phyloP scores from a whole-genome alignment of 2,888 invertebrate genomes.

The Acleris holmiana region DNA sequence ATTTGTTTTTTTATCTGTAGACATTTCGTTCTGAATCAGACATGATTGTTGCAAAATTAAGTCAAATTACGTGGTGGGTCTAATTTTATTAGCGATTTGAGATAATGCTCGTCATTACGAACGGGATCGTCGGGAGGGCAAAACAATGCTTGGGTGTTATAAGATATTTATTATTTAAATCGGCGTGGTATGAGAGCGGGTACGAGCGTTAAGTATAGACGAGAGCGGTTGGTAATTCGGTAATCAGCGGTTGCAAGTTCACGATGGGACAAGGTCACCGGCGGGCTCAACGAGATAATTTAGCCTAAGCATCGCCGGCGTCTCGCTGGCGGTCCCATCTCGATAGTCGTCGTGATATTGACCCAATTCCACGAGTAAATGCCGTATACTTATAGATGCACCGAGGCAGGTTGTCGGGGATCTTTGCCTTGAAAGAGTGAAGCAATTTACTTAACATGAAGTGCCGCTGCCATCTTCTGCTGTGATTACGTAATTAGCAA shows the following conservation, averaged over 20 bases:
- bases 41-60: slow-evolving; percentile 76
- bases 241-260: slow-evolving; percentile 77
- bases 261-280: slow-evolving; percentile 72
- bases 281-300: slow-evolving; percentile 65
- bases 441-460: neutral
- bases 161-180: slow-evolving; percentile 84
- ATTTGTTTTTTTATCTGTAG: slow-evolving; percentile 56
- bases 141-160: slow-evolving; percentile 79
- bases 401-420: neutral
- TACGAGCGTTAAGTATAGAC: slow-evolving; percentile 77
- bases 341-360: slow-evolving; percentile 35
- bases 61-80: slow-evolving; percentile 70
- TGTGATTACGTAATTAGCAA: neutral
- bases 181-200: slow-evolving; percentile 50
- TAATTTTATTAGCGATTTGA: slow-evolving; percentile 81
- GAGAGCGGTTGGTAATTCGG: slow-evolving; percentile 77
- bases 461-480: too few species aligned
- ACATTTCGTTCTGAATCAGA: slow-evolving; percentile 61
- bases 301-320: slow-evolving; percentile 55
- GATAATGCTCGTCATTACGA: slow-evolving; percentile 77
- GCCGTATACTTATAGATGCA: slow-evolving; percentile 6
- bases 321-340: slow-evolving; percentile 43
- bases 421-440: slow-evolving; percentile 1
- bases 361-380: slow-evolving; percentile 32
- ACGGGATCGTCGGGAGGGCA: slow-evolving; percentile 60